phyloP scores from a whole-genome alignment of 2,797 vertebrate species.

The Lerista edwardsae region DNA sequence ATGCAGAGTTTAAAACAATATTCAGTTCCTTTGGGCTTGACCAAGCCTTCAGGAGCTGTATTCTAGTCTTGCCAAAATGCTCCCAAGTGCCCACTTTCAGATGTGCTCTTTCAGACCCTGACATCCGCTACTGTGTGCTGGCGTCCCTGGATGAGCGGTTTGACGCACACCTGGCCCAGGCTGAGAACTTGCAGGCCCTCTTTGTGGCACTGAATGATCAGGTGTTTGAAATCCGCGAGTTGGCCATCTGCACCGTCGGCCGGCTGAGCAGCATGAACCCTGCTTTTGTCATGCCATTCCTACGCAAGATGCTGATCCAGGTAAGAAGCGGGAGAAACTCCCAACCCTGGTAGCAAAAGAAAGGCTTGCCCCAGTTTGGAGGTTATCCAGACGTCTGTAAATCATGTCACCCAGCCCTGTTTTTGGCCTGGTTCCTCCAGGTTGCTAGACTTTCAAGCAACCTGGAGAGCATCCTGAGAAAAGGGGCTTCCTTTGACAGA shows the following conservation, averaged over 20 bases:
- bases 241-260: conserved; percentile 97
- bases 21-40: too few species aligned
- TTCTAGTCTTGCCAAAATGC: too few species aligned
- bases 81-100: background rate
- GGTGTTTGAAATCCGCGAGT: conserved; percentile 97
- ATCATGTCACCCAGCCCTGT: too few species aligned
- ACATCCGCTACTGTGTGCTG: conserved; percentile 97
- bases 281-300: conserved; percentile 98
- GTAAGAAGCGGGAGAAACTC: conserved; percentile 67
- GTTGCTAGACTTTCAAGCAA: background rate
- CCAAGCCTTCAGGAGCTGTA: too few species aligned
- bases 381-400: background rate
- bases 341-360: background rate
- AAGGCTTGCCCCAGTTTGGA: too few species aligned
- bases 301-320: conserved; percentile 99
- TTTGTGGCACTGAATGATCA: conserved; percentile 98
- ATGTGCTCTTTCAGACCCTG: conserved; percentile 85
- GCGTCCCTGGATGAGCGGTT: conserved; percentile 97
- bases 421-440: background rate
- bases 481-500: too few species aligned
- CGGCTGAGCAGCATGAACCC: conserved; percentile 99
- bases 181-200: conserved; percentile 95
- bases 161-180: conserved; percentile 96
- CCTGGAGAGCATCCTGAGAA: too few species aligned
- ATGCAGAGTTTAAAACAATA: too few species aligned